Percentiles rank a stretch among this genome's conserved stretches.
Evolutionary conservation across 2,888 invertebrate genomes (phyloP).

Genomic region (Sinhomidia bicolor): DNA sequence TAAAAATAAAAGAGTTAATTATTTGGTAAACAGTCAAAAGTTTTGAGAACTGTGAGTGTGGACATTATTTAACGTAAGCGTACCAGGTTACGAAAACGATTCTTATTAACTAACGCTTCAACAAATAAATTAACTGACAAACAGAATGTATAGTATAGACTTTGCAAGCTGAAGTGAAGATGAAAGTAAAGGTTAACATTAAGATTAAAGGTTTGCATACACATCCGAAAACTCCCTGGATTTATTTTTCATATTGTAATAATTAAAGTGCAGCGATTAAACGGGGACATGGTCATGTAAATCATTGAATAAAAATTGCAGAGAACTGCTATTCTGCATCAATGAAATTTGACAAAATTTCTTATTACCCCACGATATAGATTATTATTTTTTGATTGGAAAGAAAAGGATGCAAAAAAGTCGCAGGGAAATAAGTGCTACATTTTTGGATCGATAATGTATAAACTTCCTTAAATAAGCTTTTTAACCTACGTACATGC

Average conservation of each 20-base stretch:
- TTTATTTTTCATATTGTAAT: neutral
- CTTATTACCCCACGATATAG: too few species aligned
- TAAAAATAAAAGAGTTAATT: neutral
- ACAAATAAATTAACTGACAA: neutral
- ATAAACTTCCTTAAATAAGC: too few species aligned
- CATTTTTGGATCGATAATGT: too few species aligned
- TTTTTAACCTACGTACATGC: too few species aligned
- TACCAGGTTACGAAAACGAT: slow-evolving; percentile 32
- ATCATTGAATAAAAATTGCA: too few species aligned
- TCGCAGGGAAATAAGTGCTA: too few species aligned
- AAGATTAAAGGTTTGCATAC: neutral
- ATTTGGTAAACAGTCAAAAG: slow-evolving; percentile 5
- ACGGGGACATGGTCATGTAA: too few species aligned
- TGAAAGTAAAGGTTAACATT: neutral
- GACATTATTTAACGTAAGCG: slow-evolving; percentile 4
- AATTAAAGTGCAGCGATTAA: too few species aligned
- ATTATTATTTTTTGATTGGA: too few species aligned
- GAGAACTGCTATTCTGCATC: too few species aligned
- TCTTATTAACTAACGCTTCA: neutral
- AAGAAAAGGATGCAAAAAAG: too few species aligned
- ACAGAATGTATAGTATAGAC: neutral
- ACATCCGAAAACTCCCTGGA: neutral
- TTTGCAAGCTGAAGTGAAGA: neutral
- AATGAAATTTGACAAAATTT: too few species aligned
- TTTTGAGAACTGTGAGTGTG: neutral